Percentiles rank a stretch among this genome's conserved stretches.
Conservation (phyloP, 2,888 invertebrate species). For the Chalcosyrphus nemorum region DNA sequence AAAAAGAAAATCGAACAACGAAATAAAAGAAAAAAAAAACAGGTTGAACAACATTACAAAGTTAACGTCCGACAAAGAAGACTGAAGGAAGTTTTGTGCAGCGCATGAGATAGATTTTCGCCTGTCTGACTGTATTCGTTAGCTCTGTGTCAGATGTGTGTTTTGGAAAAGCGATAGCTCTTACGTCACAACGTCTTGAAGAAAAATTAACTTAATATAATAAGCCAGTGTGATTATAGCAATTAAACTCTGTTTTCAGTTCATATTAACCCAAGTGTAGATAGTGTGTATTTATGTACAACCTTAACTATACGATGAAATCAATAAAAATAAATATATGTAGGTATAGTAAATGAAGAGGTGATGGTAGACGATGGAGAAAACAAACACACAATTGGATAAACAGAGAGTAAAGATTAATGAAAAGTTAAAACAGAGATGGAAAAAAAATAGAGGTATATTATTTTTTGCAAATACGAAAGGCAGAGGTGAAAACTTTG, state of each 20-base stretch:
- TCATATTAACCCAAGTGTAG: neutral
- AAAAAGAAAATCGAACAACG: conserved; percentile 33
- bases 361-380: neutral
- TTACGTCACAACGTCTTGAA: conserved; percentile 47
- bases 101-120: conserved; percentile 27
- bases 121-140: conserved; percentile 2
- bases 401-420: conserved; percentile 20
- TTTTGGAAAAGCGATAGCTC: conserved; percentile 4
- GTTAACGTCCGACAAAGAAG: conserved; percentile 51
- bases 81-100: conserved; percentile 34
- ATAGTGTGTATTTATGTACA: neutral
- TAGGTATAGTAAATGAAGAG: neutral
- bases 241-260: conserved; percentile 1
- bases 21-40: conserved; percentile 45
- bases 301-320: neutral
- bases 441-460: conserved; percentile 11
- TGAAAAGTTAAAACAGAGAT: neutral
- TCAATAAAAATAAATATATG: conserved; percentile 33
- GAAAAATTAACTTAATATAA: neutral
- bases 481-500: conserved; percentile 9
- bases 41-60: conserved; percentile 68
- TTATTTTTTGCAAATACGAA: conserved; percentile 10
- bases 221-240: neutral
- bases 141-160: neutral
- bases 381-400: conserved; percentile 39